phyloP scores from a whole-genome alignment of 2,888 invertebrate genomes.

The Glaucopsyche alexis region DNA sequence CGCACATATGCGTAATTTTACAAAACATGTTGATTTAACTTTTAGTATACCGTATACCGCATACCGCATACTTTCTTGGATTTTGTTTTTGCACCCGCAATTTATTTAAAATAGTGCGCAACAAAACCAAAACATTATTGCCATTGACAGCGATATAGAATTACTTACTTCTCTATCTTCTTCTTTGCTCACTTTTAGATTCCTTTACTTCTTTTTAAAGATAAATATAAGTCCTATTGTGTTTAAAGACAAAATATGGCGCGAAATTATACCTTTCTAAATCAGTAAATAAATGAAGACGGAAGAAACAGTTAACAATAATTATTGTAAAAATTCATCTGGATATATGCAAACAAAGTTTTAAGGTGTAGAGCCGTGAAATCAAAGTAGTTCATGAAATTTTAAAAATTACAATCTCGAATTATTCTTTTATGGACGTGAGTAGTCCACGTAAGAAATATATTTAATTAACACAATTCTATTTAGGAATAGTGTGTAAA shows the following conservation, averaged over 20 bases:
- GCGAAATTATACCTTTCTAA: background rate
- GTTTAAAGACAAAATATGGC: background rate
- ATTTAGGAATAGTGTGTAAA: background rate
- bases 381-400: background rate
- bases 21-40: too few relatives aligned
- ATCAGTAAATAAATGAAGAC: too few relatives aligned
- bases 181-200: background rate
- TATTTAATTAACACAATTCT: background rate
- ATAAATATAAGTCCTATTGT: background rate
- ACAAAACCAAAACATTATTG: background rate
- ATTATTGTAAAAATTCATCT: background rate
- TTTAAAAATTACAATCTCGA: background rate
- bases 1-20: too few relatives aligned
- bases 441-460: background rate
- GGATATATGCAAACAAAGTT: background rate
- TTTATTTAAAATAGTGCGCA: background rate
- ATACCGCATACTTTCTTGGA: too few relatives aligned
- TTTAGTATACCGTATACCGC: too few relatives aligned
- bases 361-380: background rate
- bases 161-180: conserved; percentile 25
- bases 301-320: background rate
- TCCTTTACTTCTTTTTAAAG: conserved; percentile 18
- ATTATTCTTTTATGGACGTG: background rate
- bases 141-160: background rate
- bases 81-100: too few relatives aligned